Evolutionary conservation across 1,140 invertebrate species (phyloP).

Genomic region (Laupala kohalensis): DNA sequence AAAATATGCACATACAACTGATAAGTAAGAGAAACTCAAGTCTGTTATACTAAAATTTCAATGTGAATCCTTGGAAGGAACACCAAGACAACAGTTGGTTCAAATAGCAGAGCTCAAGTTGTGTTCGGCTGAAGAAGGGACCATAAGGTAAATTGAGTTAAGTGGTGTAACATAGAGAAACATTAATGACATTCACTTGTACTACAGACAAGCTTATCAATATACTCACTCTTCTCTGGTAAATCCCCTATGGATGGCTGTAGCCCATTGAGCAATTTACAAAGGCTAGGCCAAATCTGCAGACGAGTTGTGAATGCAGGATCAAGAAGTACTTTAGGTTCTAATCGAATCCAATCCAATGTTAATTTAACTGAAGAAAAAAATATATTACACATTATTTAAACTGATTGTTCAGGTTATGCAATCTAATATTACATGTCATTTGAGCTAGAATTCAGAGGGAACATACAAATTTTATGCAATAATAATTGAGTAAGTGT

Average conservation of each 20-base stretch:
- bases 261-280: slow-evolving; percentile 55
- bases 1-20: no score
- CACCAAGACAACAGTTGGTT: background rate
- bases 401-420: background rate
- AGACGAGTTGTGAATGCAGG: slow-evolving; percentile 46
- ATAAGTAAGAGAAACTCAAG: no score
- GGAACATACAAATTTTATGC: no score
- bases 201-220: background rate
- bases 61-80: no score
- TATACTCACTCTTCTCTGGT: slow-evolving; percentile 33
- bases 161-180: background rate
- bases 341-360: slow-evolving; percentile 52
- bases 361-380: slow-evolving; percentile 51
- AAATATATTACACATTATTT: background rate
- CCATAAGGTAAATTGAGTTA: background rate
- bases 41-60: no score
- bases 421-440: no score
- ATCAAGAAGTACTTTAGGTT: slow-evolving; percentile 40
- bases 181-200: background rate
- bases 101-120: background rate
- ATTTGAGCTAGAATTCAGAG: no score
- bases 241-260: slow-evolving; percentile 33
- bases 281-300: slow-evolving; percentile 68
- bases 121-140: background rate
- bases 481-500: no score